Conservation (phyloP, 2,113 vertebrate species). For the Hemiprocne comata region DNA sequence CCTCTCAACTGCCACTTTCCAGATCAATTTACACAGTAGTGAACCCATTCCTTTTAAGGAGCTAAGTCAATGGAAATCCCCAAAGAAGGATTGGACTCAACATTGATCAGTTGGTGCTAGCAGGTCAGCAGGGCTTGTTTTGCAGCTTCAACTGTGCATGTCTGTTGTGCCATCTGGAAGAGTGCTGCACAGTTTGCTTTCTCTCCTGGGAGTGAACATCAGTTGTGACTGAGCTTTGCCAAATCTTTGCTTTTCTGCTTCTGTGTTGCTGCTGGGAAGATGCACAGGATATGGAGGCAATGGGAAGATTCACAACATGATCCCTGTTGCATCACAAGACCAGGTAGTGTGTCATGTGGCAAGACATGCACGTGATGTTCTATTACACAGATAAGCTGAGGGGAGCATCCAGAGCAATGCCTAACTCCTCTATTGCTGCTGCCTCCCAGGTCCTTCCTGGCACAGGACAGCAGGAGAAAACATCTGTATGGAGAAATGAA, state of each 20-base stretch:
- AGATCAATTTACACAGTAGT: neutral
- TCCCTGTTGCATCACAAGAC: neutral
- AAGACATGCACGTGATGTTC: rapidly evolving
- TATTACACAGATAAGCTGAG: rapidly evolving
- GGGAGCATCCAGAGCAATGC: neutral
- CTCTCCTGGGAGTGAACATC: neutral
- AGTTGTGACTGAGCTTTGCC: neutral
- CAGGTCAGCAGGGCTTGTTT: neutral
- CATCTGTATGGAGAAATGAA: neutral
- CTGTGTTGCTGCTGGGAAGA: neutral
- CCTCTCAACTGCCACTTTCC: neutral
- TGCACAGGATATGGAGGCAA: neutral
- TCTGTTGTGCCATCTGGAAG: neutral
- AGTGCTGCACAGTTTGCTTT: neutral
- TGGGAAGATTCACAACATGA: neutral
- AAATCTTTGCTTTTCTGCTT: neutral
- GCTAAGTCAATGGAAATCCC: neutral
- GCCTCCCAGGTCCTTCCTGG: neutral
- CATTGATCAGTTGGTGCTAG: neutral
- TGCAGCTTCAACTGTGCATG: neutral
- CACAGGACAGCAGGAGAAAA: neutral
- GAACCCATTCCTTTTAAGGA: neutral
- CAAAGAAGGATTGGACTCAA: neutral
- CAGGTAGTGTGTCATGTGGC: neutral
- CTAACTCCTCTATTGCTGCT: neutral